Evolutionary conservation across 1,140 invertebrate species (phyloP).

Genomic region (Hirudo medicinalis): DNA sequence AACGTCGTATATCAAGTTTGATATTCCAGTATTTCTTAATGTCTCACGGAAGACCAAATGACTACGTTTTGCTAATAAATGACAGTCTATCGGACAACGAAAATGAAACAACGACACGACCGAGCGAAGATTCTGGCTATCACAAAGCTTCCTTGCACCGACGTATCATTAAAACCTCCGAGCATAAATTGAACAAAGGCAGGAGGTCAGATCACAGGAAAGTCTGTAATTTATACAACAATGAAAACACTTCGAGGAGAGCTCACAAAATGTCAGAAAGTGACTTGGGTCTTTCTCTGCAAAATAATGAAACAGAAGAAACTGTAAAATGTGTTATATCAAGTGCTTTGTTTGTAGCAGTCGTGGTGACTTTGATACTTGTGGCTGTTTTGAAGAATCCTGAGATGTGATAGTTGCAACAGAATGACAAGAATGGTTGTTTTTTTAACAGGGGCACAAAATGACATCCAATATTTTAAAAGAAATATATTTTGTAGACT

Average conservation of each 20-base stretch:
- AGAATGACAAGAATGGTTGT: too few relatives aligned
- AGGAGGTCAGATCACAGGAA: background rate
- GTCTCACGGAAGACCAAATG: too few relatives aligned
- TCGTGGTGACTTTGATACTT: slow-evolving; percentile 4
- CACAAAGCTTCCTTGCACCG: slow-evolving; percentile 1
- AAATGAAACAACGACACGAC: background rate
- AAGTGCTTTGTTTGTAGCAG: slow-evolving; percentile 9
- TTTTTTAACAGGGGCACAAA: too few relatives aligned
- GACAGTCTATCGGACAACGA: background rate
- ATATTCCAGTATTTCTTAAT: too few relatives aligned
- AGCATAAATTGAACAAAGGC: background rate
- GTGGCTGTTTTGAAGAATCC: slow-evolving; percentile 17
- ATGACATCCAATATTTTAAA: too few relatives aligned
- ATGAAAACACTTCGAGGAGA: background rate
- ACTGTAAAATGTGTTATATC: slow-evolving; percentile 16
- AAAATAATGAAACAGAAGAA: slow-evolving; percentile 3
- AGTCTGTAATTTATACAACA: background rate
- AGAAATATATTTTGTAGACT: too few relatives aligned
- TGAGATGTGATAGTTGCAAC: slow-evolving; percentile 2
- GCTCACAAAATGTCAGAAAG: slow-evolving; percentile 5
- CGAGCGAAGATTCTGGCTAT: background rate
- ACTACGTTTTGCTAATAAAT: too few relatives aligned
- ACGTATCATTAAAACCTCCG: background rate
- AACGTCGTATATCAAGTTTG: too few relatives aligned
- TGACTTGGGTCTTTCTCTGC: slow-evolving; percentile 4